Conservation (phyloP, 2,888 invertebrate genomes). For the Zele albiditarsus region DNA sequence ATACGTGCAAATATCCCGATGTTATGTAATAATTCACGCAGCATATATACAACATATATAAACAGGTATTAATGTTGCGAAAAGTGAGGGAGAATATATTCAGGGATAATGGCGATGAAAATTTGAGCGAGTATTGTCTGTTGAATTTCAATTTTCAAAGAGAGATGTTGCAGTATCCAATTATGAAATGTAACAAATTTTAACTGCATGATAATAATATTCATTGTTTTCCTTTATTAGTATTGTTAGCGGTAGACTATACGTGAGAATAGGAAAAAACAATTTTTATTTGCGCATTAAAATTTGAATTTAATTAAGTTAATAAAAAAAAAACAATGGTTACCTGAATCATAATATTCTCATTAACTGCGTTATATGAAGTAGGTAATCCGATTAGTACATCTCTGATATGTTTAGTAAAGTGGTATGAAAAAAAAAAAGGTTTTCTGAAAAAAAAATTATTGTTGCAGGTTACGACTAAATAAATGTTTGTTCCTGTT, state of each 20-base stretch:
- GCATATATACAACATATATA: not conserved
- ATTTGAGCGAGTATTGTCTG: not conserved
- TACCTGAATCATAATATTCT: not conserved
- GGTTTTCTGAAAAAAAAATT: not conserved
- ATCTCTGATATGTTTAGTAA: not conserved
- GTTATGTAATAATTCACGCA: not conserved
- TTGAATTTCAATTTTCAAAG: not conserved
- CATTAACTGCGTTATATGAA: not conserved
- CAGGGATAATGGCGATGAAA: not conserved
- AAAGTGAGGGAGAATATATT: not conserved
- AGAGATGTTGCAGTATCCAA: not conserved
- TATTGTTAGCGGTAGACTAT: not conserved
- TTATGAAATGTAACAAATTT: not conserved
- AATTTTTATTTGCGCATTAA: not conserved
- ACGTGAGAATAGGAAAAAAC: not conserved
- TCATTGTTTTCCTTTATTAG: not conserved
- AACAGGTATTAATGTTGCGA: not conserved
- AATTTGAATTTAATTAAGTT: not conserved
- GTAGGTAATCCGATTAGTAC: not conserved
- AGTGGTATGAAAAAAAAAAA: not conserved
- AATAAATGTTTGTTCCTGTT: not conserved
- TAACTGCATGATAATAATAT: not conserved
- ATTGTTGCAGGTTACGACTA: not conserved
- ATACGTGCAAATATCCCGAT: not conserved
- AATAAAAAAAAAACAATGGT: not conserved